phyloP scores from a whole-genome alignment of 2,888 invertebrate species.

The Ephialtes manifestator region DNA sequence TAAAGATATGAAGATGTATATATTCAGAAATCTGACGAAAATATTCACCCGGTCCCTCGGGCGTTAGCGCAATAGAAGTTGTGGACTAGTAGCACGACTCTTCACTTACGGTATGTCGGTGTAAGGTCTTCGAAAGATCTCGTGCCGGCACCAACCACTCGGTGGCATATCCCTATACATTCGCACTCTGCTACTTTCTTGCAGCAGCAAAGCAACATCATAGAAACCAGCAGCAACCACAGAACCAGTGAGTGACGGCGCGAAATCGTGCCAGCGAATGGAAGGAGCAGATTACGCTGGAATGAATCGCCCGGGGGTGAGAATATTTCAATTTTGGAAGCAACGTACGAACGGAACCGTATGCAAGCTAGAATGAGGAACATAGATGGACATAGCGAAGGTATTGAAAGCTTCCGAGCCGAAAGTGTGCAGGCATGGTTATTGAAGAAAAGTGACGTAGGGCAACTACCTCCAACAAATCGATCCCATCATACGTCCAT shows the following conservation, averaged over 20 bases:
- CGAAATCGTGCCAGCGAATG: slow-evolving; percentile 62
- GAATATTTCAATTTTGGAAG: slow-evolving; percentile 70
- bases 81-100: slow-evolving; percentile 47
- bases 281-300: slow-evolving; percentile 68
- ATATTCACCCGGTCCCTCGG: slow-evolving; percentile 20
- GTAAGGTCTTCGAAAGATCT: slow-evolving; percentile 51
- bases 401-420: slow-evolving; percentile 23
- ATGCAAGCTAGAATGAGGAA: slow-evolving; percentile 11
- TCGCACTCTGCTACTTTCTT: slow-evolving; percentile 17
- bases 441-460: slow-evolving; percentile 8
- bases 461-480: background rate
- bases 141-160: slow-evolving; percentile 12
- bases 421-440: background rate
- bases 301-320: slow-evolving; percentile 55
- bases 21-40: slow-evolving; percentile 34
- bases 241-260: slow-evolving; percentile 40
- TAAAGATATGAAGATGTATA: slow-evolving; percentile 21
- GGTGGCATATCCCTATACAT: background rate
- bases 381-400: background rate
- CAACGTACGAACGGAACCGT: background rate
- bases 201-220: slow-evolving; percentile 16
- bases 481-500: background rate
- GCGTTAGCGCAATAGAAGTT: slow-evolving; percentile 15
- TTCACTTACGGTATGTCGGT: slow-evolving; percentile 41
- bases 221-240: slow-evolving; percentile 7